These are phyloP conservation scores for Automeris io DNA, from an alignment of 2,888 invertebrate genomes.

Conservation along the genomic window DNA sequence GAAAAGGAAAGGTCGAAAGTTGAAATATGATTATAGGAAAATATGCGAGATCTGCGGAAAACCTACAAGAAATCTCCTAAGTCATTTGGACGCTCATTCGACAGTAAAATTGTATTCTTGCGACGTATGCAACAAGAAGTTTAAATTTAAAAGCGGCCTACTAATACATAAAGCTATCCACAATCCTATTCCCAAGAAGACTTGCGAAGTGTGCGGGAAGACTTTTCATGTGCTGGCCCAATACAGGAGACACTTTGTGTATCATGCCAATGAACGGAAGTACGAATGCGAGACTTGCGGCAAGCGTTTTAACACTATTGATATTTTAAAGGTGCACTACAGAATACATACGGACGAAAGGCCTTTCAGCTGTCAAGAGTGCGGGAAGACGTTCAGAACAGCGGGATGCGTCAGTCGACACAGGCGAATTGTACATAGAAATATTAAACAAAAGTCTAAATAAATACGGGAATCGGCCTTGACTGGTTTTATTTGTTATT, in stretches of 20 bases:
- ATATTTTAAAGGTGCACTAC: constrained; percentile 67
- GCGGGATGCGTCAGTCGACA: constrained; percentile 69
- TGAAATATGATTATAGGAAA: constrained; percentile 61
- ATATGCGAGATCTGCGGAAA: constrained; percentile 70
- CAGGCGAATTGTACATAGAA: constrained; percentile 59
- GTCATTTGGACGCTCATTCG: constrained; percentile 64
- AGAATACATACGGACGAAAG: constrained; percentile 68
- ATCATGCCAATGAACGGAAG: constrained; percentile 73
- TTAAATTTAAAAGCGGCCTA: constrained; percentile 67
- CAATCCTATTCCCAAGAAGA: constrained; percentile 63
- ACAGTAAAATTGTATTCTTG: constrained; percentile 57
- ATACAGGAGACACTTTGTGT: constrained; percentile 67
- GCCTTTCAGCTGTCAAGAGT: constrained; percentile 61
- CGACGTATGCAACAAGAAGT: constrained; percentile 64
- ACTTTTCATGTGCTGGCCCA: constrained; percentile 70
- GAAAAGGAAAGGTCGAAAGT: constrained; percentile 34
- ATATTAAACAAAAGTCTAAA: constrained; percentile 31
- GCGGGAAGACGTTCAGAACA: constrained; percentile 68
- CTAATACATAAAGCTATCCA: constrained; percentile 63
- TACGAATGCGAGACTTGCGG: constrained; percentile 71
- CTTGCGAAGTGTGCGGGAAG: constrained; percentile 73
- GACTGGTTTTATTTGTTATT: constrained; percentile 19
- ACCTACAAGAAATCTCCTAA: constrained; percentile 52
- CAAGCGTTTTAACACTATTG: constrained; percentile 71
- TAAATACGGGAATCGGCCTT: constrained; percentile 23